Percentiles rank a stretch among this genome's conserved stretches.
These are phyloP conservation scores for Prosapia bicincta DNA, from an alignment of 2,888 invertebrate genomes.

Conservation along the genomic window DNA sequence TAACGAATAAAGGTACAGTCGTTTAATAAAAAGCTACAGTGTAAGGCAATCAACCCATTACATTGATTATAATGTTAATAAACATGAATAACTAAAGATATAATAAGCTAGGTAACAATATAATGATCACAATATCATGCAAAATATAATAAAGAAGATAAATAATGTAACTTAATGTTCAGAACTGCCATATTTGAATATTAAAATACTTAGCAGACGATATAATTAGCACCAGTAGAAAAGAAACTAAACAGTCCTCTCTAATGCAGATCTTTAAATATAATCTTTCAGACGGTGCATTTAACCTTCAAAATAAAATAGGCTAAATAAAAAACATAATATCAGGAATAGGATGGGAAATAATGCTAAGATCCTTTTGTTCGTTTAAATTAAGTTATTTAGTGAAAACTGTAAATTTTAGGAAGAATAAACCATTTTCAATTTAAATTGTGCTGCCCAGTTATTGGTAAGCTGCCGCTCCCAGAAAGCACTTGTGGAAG, in stretches of 20 bases:
- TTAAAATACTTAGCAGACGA: background rate
- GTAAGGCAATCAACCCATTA: too few species aligned
- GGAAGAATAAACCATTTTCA: background rate
- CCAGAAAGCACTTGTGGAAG: background rate
- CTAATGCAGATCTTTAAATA: background rate
- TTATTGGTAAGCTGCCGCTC: background rate
- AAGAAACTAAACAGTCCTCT: background rate
- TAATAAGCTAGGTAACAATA: slow-evolving; percentile 1
- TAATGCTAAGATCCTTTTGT: background rate
- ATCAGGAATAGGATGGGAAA: background rate
- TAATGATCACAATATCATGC: background rate
- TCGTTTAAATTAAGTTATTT: background rate
- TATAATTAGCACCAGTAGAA: background rate
- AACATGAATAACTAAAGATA: background rate
- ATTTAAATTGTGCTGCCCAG: background rate
- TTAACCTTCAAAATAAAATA: background rate
- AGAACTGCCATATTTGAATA: background rate
- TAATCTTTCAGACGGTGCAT: background rate
- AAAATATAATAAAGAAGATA: background rate
- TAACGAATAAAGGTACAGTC: too few species aligned
- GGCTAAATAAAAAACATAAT: background rate
- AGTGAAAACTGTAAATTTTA: background rate
- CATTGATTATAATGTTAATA: background rate
- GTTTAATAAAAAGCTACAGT: too few species aligned
- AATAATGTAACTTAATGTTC: background rate